Percentiles rank a stretch among this genome's conserved stretches.
Conservation (phyloP, 2,888 invertebrate genomes). For the Leptopilina drosophilae region DNA sequence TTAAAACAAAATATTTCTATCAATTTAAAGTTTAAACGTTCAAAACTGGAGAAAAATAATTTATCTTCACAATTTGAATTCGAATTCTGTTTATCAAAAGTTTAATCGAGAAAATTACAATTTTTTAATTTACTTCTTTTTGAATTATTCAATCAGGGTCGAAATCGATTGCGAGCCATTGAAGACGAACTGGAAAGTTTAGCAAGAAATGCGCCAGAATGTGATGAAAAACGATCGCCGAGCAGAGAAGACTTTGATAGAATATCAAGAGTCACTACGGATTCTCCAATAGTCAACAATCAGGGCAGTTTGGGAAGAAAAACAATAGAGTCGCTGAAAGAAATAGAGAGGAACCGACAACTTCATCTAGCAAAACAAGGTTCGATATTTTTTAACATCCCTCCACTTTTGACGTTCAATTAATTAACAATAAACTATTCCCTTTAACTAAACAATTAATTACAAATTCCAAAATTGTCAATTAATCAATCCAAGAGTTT, state of each 20-base stretch:
- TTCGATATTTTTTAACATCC: slow-evolving; percentile 66
- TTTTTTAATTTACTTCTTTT: neutral
- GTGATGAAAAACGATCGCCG: slow-evolving; percentile 78
- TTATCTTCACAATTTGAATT: too few relatives aligned
- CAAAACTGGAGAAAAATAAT: too few relatives aligned
- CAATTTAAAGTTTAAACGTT: too few relatives aligned
- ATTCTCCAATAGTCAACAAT: slow-evolving; percentile 84
- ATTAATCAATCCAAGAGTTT: too few relatives aligned
- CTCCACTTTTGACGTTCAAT: neutral
- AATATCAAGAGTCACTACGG: slow-evolving; percentile 91
- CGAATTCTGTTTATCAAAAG: neutral
- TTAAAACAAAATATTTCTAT: too few relatives aligned
- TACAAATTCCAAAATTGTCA: too few relatives aligned
- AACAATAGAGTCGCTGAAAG: slow-evolving; percentile 91
- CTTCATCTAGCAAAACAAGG: slow-evolving; percentile 94
- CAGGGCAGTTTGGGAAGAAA: slow-evolving; percentile 85
- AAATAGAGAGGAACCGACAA: slow-evolving; percentile 92
- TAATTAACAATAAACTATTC: neutral
- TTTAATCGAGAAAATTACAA: neutral
- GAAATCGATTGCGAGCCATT: slow-evolving; percentile 82
- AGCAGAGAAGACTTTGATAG: slow-evolving; percentile 92
- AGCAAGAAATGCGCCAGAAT: slow-evolving; percentile 65
- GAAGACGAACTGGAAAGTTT: slow-evolving; percentile 82
- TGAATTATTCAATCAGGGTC: slow-evolving; percentile 74
- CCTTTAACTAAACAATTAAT: too few relatives aligned